Evolutionary conservation across 2,797 vertebrate genomes (phyloP).

Genomic region (Garrulus glandarius): DNA sequence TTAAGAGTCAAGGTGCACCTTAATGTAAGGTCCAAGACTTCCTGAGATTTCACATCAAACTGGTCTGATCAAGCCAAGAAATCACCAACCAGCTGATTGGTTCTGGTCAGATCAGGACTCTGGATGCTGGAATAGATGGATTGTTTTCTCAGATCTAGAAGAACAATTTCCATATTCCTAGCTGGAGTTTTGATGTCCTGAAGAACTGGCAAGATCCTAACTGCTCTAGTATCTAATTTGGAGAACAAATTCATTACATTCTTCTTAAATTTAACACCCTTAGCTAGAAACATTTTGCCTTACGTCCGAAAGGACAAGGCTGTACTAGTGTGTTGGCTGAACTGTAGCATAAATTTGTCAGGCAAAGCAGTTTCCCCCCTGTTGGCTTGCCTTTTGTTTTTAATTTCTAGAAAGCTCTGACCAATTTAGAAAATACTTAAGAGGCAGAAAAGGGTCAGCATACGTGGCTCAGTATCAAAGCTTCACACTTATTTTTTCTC

Average conservation of each 20-base stretch:
- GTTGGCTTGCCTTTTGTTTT: conserved; percentile 17
- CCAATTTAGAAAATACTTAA: not conserved
- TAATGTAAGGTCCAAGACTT: not conserved
- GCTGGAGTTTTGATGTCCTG: not conserved
- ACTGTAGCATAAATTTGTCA: not conserved
- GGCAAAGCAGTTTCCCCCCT: not conserved
- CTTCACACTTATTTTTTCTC: conserved; percentile 13
- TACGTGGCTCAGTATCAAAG: not conserved
- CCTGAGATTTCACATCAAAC: not conserved
- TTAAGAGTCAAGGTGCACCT: not conserved
- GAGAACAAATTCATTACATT: not conserved
- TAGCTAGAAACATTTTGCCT: not conserved
- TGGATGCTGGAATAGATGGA: not conserved
- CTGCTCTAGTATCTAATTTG: not conserved
- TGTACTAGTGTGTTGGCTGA: not conserved
- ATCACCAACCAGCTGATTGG: not conserved
- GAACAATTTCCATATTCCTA: not conserved
- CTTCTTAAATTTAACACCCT: not conserved
- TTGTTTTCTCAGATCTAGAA: not conserved
- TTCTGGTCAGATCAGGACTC: not conserved
- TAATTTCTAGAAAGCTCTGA: conserved; percentile 30
- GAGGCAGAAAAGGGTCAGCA: not conserved
- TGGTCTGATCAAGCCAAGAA: not conserved
- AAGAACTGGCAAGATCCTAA: not conserved
- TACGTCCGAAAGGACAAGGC: not conserved